These are phyloP conservation scores for Ophion costatus DNA, from an alignment of 2,888 invertebrate genomes.

Conservation along the genomic window DNA sequence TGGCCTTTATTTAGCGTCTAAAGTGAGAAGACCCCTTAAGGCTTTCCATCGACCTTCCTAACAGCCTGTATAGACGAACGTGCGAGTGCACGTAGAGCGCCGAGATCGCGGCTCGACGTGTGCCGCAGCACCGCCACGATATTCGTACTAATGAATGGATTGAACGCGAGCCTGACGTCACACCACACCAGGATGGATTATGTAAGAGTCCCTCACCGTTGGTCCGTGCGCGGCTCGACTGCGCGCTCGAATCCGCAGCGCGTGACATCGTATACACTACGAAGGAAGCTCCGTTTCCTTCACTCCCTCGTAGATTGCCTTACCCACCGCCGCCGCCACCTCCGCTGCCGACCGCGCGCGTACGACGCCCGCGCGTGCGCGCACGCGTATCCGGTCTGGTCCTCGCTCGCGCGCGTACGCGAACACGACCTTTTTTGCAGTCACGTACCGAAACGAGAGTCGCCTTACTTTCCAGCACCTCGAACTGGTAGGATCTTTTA, in stretches of 20 bases:
- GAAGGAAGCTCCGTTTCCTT: conserved; percentile 83
- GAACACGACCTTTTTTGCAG: no score
- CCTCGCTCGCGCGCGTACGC: not conserved
- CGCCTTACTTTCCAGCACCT: not conserved
- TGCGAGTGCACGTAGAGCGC: no score
- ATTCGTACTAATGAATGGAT: conserved; percentile 80
- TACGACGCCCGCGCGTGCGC: conserved; percentile 57
- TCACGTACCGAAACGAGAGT: conserved; percentile 4
- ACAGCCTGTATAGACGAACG: no score
- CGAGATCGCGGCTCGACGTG: conserved; percentile 35
- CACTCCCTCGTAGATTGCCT: conserved; percentile 66
- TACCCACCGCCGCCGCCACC: conserved; percentile 7
- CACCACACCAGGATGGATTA: conserved; percentile 82
- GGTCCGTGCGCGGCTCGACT: conserved; percentile 7
- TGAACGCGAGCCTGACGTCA: conserved; percentile 76
- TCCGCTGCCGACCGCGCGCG: conserved; percentile 23
- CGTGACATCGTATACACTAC: conserved; percentile 79
- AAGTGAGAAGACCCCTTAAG: no score
- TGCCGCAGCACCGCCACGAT: conserved; percentile 41
- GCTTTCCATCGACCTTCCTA: no score
- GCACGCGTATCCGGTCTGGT: conserved; percentile 54
- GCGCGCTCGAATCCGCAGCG: conserved; percentile 65
- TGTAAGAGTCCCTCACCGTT: conserved; percentile 77
- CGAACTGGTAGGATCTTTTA: no score
- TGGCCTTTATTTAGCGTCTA: no score